Evolutionary conservation across 2,113 vertebrate genomes (phyloP).

Genomic region (Heloderma charlesbogerti): DNA sequence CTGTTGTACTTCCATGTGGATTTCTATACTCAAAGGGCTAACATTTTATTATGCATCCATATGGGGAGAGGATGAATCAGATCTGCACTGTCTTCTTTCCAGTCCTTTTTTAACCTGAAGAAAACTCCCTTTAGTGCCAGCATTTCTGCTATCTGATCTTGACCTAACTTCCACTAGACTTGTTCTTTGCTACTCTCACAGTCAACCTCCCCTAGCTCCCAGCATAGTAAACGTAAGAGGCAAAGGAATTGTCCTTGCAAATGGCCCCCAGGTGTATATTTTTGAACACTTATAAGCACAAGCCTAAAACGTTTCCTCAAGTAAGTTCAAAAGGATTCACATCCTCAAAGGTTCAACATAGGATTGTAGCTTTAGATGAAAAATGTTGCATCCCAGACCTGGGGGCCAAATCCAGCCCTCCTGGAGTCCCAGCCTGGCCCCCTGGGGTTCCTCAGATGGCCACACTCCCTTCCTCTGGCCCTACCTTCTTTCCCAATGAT

Average conservation of each 20-base stretch:
- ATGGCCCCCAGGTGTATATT: neutral
- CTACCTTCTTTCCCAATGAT: no score
- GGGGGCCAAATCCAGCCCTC: no score
- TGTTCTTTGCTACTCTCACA: neutral
- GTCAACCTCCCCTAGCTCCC: neutral
- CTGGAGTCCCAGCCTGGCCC: no score
- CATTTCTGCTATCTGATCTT: neutral
- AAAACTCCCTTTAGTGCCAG: neutral
- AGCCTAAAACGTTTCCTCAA: neutral
- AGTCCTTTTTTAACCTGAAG: neutral
- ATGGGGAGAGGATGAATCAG: neutral
- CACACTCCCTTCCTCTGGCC: no score
- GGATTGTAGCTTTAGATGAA: neutral
- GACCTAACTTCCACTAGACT: neutral
- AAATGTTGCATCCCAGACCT: no score
- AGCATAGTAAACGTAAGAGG: neutral
- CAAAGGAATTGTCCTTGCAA: neutral
- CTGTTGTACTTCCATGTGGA: neutral
- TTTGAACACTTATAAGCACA: neutral
- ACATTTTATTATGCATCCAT: neutral
- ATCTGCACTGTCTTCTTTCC: neutral
- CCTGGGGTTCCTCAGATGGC: no score
- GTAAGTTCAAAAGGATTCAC: neutral
- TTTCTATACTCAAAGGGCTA: neutral
- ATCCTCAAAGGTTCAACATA: neutral